phyloP scores from a whole-genome alignment of 2,113 vertebrate genomes.

The Ammodramus savannarum region DNA sequence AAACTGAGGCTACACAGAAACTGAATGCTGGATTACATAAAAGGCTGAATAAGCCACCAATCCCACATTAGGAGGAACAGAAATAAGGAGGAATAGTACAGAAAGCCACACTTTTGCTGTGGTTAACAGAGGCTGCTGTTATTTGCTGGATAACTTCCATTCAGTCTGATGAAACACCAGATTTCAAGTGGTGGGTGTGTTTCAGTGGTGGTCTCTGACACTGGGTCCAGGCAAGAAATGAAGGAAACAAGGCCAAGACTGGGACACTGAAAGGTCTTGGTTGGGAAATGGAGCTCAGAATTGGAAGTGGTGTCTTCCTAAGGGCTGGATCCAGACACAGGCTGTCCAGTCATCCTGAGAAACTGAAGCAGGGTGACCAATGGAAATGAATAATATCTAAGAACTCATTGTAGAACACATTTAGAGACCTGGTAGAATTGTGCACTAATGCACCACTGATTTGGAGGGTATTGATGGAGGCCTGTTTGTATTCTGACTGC shows the following conservation, averaged over 20 bases:
- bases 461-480: neutral
- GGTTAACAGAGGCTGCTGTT: neutral
- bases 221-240: neutral
- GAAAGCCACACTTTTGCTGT: neutral
- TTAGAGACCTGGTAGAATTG: neutral
- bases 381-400: neutral
- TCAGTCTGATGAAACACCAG: neutral
- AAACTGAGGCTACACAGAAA: neutral
- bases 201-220: neutral
- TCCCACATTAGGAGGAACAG: neutral
- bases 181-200: neutral
- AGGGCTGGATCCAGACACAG: neutral
- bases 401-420: neutral
- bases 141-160: neutral
- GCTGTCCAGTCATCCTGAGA: neutral
- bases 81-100: neutral
- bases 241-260: neutral
- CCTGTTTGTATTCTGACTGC: neutral
- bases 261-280: neutral
- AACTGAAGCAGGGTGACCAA: neutral
- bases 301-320: neutral
- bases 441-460: neutral
- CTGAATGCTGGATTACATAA: neutral
- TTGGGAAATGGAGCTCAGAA: neutral
- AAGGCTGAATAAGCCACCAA: neutral